Evolutionary conservation across 2,113 vertebrate species (phyloP), one percentile per base, ranked within the genome.

Genomic region (Bubo blakistoni): DNA sequence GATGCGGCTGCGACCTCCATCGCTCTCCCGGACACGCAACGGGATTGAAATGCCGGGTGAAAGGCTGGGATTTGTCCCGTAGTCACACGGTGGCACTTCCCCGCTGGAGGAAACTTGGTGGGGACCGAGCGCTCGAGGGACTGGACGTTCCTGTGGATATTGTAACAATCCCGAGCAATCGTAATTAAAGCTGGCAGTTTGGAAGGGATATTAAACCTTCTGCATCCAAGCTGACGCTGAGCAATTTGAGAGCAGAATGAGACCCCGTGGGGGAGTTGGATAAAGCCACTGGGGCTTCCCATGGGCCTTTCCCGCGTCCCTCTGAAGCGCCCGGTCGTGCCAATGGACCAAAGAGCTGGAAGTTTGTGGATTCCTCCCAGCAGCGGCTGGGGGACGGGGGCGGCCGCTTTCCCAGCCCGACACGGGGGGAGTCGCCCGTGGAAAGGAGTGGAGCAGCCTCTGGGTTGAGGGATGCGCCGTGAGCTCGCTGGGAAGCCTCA

Each of bases 121-220:
- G 59, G 65, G 32, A 58, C 25, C 2, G 3, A 40, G 38, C 6
- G 4, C 40, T 12, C 0, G 11, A 30, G 63, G 76, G 58, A 2
- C 65, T 24, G 83, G 77, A 38, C 9, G 3, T 77, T 86, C 69
- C 90, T 3, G 44, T 26, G 94, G 87, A 65, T 63, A 25, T 76
- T 54, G 91, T 26, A 66, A 25, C 91, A 55, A 44, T 95, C 87
- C 94, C n/a, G 6, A 6, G 73, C 65, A 87, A 93, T 22, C 0
- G 2, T 93, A 84, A 95, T 91, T 49, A 25, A 46, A 66, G 62
- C 14, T 65, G 94, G 88, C 87, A 49, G 8, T 51, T 91, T 40
- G 87, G 94, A 91, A 95, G 67, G 94, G 91, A 93, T 88, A 61
- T 71, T 17, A 90, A 95, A 84, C 78, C 83, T 49, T 20, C 87